A percentile compares a stretch with the other conserved stretches of the same genome.
Conservation (phyloP, 2,113 vertebrate genomes). For the Hymenochirus boettgeri region DNA sequence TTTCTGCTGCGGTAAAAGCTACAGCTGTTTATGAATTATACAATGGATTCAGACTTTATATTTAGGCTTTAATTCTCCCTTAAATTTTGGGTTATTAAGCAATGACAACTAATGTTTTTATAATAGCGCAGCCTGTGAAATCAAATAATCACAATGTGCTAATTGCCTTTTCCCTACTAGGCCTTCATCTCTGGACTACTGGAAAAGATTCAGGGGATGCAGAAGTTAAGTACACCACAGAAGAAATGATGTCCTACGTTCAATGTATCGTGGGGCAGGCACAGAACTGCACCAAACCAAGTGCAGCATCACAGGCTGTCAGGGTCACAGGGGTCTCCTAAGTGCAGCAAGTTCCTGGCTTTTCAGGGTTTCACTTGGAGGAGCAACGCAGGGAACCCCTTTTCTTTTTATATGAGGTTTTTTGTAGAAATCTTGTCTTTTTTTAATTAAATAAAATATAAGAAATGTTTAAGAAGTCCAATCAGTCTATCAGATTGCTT, state of each 20-base stretch:
- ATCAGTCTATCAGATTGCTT: too few species aligned
- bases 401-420: constrained; percentile 29
- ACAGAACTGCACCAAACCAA: constrained; percentile 22
- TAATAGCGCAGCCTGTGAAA: background rate
- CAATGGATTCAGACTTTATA: too few species aligned
- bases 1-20: too few species aligned
- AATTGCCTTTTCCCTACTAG: constrained; percentile 54
- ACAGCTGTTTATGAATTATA: too few species aligned
- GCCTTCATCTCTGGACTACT: constrained; percentile 81
- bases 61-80: too few species aligned
- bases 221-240: constrained; percentile 88
- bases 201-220: constrained; percentile 88
- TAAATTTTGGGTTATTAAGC: too few species aligned
- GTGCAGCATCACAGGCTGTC: constrained; percentile 11
- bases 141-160: background rate
- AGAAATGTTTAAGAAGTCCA: background rate
- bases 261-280: background rate
- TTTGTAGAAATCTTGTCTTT: constrained; percentile 32
- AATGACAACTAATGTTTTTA: too few species aligned
- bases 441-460: constrained; percentile 35
- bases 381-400: constrained; percentile 41
- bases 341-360: background rate
- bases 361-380: background rate
- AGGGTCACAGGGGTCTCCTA: constrained; percentile 25
- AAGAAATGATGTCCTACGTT: constrained; percentile 72